Base-by-base conservation (phyloP, 2,888 invertebrate genomes). In the Drosophila mimetica region DNA sequence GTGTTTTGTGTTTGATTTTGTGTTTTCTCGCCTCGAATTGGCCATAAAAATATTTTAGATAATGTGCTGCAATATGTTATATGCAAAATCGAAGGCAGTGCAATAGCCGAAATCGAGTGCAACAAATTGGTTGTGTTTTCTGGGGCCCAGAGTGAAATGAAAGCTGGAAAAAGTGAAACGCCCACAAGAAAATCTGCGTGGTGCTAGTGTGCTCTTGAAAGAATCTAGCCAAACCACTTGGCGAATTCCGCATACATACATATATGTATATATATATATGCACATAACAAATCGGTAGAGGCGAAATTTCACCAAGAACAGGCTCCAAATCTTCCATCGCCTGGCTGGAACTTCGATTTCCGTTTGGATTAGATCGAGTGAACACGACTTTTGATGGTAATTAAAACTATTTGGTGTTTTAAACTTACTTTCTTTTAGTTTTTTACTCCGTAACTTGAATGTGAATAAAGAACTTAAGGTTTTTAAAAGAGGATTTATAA, bases 151-250 rank as follows among this genome's bases (percentile, higher is more conserved):
- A 67, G 77, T 87, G 75, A 83, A 83, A 88, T 55, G 88, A 83
- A 83, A 83, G 86, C 80, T 72, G 84, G 72, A 76, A 81, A 88
- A 85, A 85, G 84, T 85, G 84, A 85, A 88, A 88, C 88, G 84
- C 81, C 84, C 71, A 77, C 84, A 59, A 79, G 70, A 60, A 61
- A 75, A 77, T 76, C 63, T 59, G 53, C 52, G 46, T 57, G 47
- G 32, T 60, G 72, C 30, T 42, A 48, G 59, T 59, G 59, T 63
- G 65, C 52, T 71, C 60, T 74, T 58, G 67, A 77, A 75, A 86
- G 84, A 84, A 84, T 84, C 84, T 88, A 84, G 86, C 78, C 86
- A 84, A 84, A 88, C 84, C 81, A 85, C 85, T 84, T 85, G 84
- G 78, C 57, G 44, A 80, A 80, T 81, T 81, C 86, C 74, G 76